phyloP scores from a whole-genome alignment of 2,888 invertebrate species.

The Embidobia sp. region DNA sequence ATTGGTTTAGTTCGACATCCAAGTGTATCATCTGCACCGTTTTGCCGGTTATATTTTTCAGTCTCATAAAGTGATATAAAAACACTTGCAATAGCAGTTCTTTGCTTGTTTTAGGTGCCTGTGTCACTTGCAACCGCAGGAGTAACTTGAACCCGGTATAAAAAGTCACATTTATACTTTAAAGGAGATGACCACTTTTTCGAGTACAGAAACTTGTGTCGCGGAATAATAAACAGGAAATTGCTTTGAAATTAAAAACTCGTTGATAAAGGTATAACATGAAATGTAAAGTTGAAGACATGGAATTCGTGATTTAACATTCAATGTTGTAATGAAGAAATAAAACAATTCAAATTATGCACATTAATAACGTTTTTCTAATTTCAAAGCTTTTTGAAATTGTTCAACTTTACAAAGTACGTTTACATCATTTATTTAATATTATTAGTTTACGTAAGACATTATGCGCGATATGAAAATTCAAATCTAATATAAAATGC shows the following conservation, averaged over 20 bases:
- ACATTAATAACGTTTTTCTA: too few relatives aligned
- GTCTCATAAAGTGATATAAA: slow-evolving; percentile 56
- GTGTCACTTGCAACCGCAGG: slow-evolving; percentile 58
- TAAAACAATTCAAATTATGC: too few relatives aligned
- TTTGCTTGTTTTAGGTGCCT: slow-evolving; percentile 54
- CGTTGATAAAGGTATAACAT: too few relatives aligned
- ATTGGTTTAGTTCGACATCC: slow-evolving; percentile 36
- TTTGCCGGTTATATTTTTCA: slow-evolving; percentile 49
- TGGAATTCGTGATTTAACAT: too few relatives aligned
- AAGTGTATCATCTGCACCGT: slow-evolving; percentile 41
- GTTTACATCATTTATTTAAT: background rate
- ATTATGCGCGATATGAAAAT: slow-evolving; percentile 11
- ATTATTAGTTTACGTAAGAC: background rate
- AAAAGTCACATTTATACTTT: slow-evolving; percentile 52
- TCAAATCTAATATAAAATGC: slow-evolving; percentile 8
- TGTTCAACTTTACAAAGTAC: background rate
- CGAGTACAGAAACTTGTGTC: slow-evolving; percentile 21
- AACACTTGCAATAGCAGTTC: slow-evolving; percentile 52
- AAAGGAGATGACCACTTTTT: slow-evolving; percentile 56
- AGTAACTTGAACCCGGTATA: slow-evolving; percentile 40
- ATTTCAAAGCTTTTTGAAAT: background rate
- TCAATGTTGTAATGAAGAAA: background rate
- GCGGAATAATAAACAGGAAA: slow-evolving; percentile 4
- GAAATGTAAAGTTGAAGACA: too few relatives aligned
- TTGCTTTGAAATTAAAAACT: too few relatives aligned